Evolutionary conservation across 2,888 invertebrate genomes (phyloP), one percentile per base, ranked within the genome.

Genomic region (Parascotia fuliginaria): DNA sequence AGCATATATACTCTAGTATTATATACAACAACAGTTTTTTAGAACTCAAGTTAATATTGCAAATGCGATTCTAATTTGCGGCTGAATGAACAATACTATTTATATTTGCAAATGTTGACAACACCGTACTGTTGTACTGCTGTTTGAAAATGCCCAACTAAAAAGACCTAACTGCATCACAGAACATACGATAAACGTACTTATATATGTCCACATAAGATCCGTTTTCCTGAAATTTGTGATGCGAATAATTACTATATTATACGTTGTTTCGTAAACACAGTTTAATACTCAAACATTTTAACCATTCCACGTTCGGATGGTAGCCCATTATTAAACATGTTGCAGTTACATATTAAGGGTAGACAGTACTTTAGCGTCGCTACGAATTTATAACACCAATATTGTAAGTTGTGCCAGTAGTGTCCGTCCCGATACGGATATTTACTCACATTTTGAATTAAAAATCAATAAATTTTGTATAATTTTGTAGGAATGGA

Each of bases 1-100:
- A 89, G 89, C 89, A 89, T 89, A 88, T 89, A 83, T 89, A 85
- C 68, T 75, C 68, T 85, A 87, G 79, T 68, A 65, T 70, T 75
- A 74, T 64, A 61, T 64, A 64, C 45, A 52, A 49, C 54, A 46
- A 60, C 64, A 64, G 27, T 47, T 67, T 39, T 38, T 34, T 37
- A 46, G 29, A 51, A 43, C 7, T 44, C 46, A 37, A 16, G 37
- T 38, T 42, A 63, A 49, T 49, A 22, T 43, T 47, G 28, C n/a
- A 45, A 31, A 45, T 36, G 36, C 44, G 36, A 37, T 22, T 19
- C 29, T 58, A 51, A 15, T 31, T 3, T 14, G 9, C 53, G 46
- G 38, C 34, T 43, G 40, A 45, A 37, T 24, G 3, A 48, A 22
- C 39, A 40, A 50, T n/a, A 22, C 16, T 40, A 32, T 38, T 55